Evolutionary conservation across 2,888 invertebrate genomes (phyloP).

Genomic region (Salpingus planirostris): DNA sequence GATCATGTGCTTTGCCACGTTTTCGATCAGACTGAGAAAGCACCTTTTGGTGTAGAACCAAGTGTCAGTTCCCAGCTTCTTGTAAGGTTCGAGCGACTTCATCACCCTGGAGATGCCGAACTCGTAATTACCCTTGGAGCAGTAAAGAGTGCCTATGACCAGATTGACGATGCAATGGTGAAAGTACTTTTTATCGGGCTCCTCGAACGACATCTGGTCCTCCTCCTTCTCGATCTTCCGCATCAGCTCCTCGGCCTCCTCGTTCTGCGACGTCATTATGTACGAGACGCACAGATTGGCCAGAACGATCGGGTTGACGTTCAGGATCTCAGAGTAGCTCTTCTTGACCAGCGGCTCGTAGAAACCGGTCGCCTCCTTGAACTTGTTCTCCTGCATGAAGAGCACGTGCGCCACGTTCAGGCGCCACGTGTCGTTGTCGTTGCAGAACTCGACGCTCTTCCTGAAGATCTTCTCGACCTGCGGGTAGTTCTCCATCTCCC

Average conservation of each 20-base stretch:
- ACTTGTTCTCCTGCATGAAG: conserved; percentile 99
- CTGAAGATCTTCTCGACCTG: conserved; percentile 96
- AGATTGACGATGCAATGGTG: conserved; percentile 98
- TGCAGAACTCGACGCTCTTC: conserved; percentile 96
- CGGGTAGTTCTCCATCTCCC: conserved; percentile 92
- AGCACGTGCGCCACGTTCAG: conserved; percentile 97
- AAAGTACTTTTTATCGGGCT: conserved; percentile 87
- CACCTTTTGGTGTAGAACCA: conserved; percentile 98
- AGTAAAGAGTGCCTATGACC: conserved; percentile 96
- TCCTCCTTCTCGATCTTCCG: conserved; percentile 97
- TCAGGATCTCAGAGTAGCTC: conserved; percentile 87
- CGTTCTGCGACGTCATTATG: conserved; percentile 98
- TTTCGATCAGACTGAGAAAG: conserved; percentile 86
- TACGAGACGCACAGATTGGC: conserved; percentile 98
- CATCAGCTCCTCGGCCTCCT: conserved; percentile 98
- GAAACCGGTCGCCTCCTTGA: conserved; percentile 94
- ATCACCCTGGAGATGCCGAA: conserved; percentile 97
- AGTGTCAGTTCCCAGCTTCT: conserved; percentile 94
- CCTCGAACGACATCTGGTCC: conserved; percentile 83
- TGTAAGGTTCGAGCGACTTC: conserved; percentile 91
- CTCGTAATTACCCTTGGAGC: conserved; percentile 97
- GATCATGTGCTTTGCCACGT: conserved; percentile 82
- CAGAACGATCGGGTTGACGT: conserved; percentile 93
- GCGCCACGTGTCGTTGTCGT: conserved; percentile 94
- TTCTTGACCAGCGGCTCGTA: conserved; percentile 97